Evolutionary conservation across 2,888 invertebrate genomes (phyloP), one percentile per base, ranked within the genome.

Genomic region (Cartodere bifasciata): DNA sequence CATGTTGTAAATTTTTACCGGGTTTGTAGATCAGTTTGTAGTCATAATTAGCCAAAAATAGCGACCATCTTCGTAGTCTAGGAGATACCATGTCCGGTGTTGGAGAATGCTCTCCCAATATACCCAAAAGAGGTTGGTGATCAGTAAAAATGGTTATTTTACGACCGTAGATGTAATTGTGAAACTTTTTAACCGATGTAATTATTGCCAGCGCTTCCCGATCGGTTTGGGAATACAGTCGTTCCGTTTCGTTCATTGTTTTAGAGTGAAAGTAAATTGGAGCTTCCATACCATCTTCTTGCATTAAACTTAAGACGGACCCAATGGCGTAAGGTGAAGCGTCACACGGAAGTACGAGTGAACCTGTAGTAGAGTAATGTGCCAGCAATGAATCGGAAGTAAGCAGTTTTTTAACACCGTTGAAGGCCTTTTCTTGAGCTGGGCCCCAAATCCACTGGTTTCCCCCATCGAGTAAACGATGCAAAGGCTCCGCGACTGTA

Each of bases 131-230:
- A 7, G 32, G 29, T 15, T 23, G 14, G 14, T 31, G 28, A 13
- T 32, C 29, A 7, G 23, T 23, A n/a, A n/a, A n/a, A n/a, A n/a
- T n/a, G n/a, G n/a, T n/a, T n/a, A n/a, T n/a, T n/a, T n/a, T n/a
- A n/a, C n/a, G n/a, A n/a, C n/a, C n/a, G n/a, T n/a, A 41, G 3
- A 44, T 12, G 27, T 42, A 42, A 23, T 41, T 40, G 25, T 42
- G 32, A 28, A 44, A 44, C 28, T 36, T 38, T 2, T 28, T 43
- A 3, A 39, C 32, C 3, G 37, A 38, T 23, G 9, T 28, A 7
- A 28, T 13, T 22, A 28, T 15, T 6, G 28, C 28, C 11, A 28
- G 13, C 9, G 16, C 28, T 20, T 28, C 28, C 10, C 13, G 9
- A 11, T 28, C 17, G 16, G 4, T 7, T 10, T 28, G 28, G 9